Evolutionary conservation across 1,140 invertebrate genomes (phyloP).

Genomic region (Armadillidium nasatum): DNA sequence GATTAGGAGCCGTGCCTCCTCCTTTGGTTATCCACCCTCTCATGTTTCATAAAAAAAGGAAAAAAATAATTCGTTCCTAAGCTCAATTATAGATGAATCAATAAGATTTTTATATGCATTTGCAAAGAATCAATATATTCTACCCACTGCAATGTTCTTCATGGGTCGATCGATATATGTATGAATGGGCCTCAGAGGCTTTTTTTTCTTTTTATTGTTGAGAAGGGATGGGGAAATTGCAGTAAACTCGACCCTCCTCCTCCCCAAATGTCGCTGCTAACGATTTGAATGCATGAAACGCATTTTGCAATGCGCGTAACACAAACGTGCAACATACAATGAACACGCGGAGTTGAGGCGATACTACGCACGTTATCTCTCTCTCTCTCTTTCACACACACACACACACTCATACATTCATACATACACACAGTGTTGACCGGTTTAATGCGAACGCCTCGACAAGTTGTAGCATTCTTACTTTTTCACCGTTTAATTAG

Average conservation of each 20-base stretch:
- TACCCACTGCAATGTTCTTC: not conserved
- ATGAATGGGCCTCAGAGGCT: not conserved
- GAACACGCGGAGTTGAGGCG: no score
- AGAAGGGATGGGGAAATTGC: not conserved
- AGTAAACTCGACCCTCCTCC: not conserved
- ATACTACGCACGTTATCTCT: no score
- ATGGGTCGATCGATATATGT: not conserved
- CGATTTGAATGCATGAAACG: no score
- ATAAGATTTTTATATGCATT: slow-evolving; percentile 2
- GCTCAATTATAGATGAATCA: not conserved
- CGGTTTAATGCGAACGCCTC: no score
- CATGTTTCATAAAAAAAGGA: not conserved
- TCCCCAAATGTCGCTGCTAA: not conserved
- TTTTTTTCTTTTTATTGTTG: no score
- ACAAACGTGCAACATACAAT: no score
- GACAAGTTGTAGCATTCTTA: no score
- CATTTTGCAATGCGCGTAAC: no score
- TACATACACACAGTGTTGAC: no score
- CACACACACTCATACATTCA: no score
- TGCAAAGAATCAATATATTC: not conserved
- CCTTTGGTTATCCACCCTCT: not conserved
- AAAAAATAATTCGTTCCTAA: not conserved
- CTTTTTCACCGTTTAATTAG: no score
- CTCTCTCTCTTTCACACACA: no score
- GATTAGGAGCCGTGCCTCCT: not conserved